Conservation (phyloP, 1,140 invertebrate genomes). For the Antheraea mylitta region DNA sequence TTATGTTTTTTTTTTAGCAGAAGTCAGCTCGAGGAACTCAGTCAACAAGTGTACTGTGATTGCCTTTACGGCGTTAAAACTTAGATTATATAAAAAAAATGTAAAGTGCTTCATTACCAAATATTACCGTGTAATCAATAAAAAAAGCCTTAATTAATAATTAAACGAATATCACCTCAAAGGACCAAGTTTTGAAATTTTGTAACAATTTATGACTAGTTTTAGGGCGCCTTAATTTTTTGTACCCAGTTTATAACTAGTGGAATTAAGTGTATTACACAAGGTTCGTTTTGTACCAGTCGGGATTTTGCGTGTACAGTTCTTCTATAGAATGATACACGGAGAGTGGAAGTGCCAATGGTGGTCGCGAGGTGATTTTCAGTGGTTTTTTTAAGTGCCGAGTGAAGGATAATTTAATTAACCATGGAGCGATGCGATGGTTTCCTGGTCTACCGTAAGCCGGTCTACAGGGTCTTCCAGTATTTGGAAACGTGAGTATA, state of each 20-base stretch:
- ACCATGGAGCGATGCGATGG: conserved; percentile 83
- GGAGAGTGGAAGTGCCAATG: conserved; percentile 20
- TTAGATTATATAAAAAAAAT: conserved; percentile 34
- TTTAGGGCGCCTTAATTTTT: conserved; percentile 65
- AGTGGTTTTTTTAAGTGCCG: conserved; percentile 23
- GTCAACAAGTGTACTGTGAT: conserved; percentile 56
- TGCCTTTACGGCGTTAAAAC: conserved; percentile 67
- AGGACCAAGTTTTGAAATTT: conserved; percentile 67
- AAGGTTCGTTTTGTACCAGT: background rate
- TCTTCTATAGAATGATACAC: conserved; percentile 27
- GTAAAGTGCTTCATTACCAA: conserved; percentile 61
- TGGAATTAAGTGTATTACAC: conserved; percentile 14
- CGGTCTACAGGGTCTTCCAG: conserved; percentile 87
- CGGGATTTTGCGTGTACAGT: background rate
- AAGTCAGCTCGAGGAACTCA: conserved; percentile 24
- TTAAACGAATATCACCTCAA: conserved; percentile 54
- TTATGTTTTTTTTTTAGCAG: conserved; percentile 14
- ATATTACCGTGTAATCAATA: conserved; percentile 52
- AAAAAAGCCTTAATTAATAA: conserved; percentile 51
- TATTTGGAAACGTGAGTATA: conserved; percentile 86
- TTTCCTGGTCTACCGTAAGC: conserved; percentile 86
- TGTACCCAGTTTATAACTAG: conserved; percentile 36
- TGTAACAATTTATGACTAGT: conserved; percentile 58
- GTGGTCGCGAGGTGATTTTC: conserved; percentile 24
- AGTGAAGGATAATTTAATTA: conserved; percentile 41